phyloP scores from a whole-genome alignment of 2,797 vertebrate genomes.

The Perodicticus potto region DNA sequence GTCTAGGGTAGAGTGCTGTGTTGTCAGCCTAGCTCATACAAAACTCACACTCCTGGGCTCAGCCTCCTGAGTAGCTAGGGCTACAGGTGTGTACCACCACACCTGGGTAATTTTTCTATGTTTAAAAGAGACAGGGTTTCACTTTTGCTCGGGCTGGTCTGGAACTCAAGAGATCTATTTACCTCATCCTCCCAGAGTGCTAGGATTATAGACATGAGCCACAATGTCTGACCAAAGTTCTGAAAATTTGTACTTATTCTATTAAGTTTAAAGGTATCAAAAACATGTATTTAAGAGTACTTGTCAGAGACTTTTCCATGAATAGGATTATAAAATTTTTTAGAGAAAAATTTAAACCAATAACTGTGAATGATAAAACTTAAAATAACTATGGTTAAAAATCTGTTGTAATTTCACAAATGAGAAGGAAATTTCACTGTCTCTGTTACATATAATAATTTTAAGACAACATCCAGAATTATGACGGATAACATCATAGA shows the following conservation, averaged over 20 bases:
- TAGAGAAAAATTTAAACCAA: neutral
- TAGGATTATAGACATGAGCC: too few species aligned
- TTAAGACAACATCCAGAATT: neutral
- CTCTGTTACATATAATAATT: neutral
- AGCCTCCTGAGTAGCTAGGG: too few species aligned
- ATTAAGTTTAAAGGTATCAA: neutral
- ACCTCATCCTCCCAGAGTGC: too few species aligned
- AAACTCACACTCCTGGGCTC: too few species aligned
- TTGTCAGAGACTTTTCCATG: neutral
- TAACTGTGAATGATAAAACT: neutral
- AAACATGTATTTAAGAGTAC: neutral
- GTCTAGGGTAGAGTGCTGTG: too few species aligned
- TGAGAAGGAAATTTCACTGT: neutral
- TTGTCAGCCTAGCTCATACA: too few species aligned
- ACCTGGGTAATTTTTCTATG: too few species aligned
- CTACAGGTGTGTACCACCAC: too few species aligned
- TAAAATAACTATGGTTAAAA: neutral
- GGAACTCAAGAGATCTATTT: too few species aligned
- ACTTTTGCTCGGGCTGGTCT: too few species aligned
- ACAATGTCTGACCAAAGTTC: neutral
- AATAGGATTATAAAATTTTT: neutral
- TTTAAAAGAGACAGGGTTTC: too few species aligned
- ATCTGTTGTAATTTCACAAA: neutral
- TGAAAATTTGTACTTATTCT: neutral
- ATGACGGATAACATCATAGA: neutral